These are phyloP conservation scores for Ptyas mucosa DNA, from an alignment of 2,113 vertebrate genomes.

Conservation along the genomic window DNA sequence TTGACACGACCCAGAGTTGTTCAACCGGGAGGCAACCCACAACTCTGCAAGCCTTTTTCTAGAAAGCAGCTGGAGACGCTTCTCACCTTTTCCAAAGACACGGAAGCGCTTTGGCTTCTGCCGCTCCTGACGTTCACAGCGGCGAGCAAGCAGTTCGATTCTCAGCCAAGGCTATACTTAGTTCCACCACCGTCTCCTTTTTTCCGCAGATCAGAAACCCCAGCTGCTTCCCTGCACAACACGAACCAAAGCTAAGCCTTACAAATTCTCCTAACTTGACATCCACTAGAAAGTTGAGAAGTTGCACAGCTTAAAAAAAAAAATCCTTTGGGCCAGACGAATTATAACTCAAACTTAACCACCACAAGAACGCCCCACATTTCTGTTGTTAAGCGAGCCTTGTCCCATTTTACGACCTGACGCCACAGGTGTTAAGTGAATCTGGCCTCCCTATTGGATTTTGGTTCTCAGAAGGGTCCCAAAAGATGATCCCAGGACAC, in stretches of 20 bases:
- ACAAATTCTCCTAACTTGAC: neutral
- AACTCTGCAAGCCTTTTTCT: neutral
- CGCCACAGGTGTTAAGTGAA: no score
- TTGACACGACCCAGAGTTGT: neutral
- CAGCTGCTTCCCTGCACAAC: neutral
- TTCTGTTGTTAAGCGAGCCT: neutral
- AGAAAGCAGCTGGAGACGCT: slow-evolving; percentile 34
- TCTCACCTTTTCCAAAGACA: neutral
- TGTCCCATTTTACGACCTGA: neutral
- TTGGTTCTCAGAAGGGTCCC: no score
- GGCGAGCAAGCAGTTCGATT: neutral
- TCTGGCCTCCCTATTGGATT: no score
- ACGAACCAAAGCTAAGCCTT: neutral
- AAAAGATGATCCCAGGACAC: no score
- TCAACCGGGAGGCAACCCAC: slow-evolving; percentile 15
- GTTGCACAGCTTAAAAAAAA: neutral
- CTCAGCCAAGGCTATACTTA: slow-evolving; percentile 5
- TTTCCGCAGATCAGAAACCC: neutral
- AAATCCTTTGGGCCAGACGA: neutral
- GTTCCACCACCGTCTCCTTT: neutral
- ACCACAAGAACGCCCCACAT: neutral
- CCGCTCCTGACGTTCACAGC: neutral
- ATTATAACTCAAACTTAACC: neutral
- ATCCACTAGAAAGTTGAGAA: neutral
- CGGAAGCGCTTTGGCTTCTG: neutral